Evolutionary conservation across 1,140 invertebrate species (phyloP), one percentile per base, ranked within the genome.

Genomic region (Aphidius ervi): DNA sequence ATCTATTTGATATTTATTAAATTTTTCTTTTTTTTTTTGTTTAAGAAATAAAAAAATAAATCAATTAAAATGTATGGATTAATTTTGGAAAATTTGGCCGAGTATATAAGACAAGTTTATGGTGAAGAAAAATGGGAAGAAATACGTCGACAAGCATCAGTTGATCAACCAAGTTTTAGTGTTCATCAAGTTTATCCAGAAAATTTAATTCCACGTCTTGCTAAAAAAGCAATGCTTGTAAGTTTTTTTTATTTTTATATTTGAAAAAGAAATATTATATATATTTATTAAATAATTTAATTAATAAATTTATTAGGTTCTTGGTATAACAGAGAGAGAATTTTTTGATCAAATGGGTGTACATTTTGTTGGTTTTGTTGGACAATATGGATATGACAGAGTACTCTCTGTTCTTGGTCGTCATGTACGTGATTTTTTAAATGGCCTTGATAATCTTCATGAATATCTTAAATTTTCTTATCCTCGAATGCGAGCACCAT

Each of bases 381-480:
- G 93, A n/a, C 93, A 96, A 69, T 97, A 96, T 73, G 94, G 94
- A 5, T 97, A 98, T 76, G 94, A 97, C 75, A 82, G 91, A 62
- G 91, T 96, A 1, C 75, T 96, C 5, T 93, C 91, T 16, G 93
- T 95, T 1, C 81, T 95, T 6, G 93, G 95, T 3, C 83, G 95
- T 6, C 92, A 97, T 72, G 93, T 98, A 85, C 80, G 95, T 59
- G 95, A 98, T 76, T 98, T 98, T 74, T 84, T 98, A 1, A 98
- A 97, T 71, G 95, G 95, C 55, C 79, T 98, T 66, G 95, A 98
- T 78, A 98, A 98, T 82, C 83, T 98, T 40, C 96, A 99, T 75
- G 95, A 98, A 75, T 98, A 99, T 75, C 82, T 99, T 4, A 95
- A 95, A 77, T 95, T 97, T 79, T 97, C 94, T 37, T 98, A 98